phyloP scores from a whole-genome alignment of 2,797 vertebrate species.

The Crocidura indochinensis region DNA sequence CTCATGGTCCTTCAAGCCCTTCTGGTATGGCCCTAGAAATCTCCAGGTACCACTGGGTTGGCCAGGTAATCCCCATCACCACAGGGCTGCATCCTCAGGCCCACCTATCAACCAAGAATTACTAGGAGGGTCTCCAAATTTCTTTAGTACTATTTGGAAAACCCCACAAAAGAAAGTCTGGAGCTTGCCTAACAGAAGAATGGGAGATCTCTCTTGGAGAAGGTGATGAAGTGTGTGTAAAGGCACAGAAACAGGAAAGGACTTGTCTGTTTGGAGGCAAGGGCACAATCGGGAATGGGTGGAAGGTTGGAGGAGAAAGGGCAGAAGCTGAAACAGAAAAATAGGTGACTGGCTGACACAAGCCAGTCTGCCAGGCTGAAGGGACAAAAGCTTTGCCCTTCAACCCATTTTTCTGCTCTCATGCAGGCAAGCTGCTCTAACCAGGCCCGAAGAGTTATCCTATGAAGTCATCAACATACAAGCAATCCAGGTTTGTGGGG shows the following conservation, averaged over 20 bases:
- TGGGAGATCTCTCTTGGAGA: neutral
- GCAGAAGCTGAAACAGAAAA: constrained; percentile 36
- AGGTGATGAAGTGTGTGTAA: neutral
- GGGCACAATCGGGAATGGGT: neutral
- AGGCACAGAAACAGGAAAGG: neutral
- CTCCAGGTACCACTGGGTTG: too few relatives aligned
- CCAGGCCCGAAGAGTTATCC: constrained; percentile 94
- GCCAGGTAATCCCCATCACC: too few relatives aligned
- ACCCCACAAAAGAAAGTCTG: too few relatives aligned
- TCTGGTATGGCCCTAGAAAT: too few relatives aligned
- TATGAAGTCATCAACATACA: constrained; percentile 97
- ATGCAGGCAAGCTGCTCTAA: constrained; percentile 94
- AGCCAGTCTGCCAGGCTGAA: neutral
- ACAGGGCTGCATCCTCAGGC: too few relatives aligned
- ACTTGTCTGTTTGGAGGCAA: constrained; percentile 19
- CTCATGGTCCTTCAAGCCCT: too few relatives aligned
- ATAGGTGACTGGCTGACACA: neutral
- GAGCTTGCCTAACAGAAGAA: constrained; percentile 64
- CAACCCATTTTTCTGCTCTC: constrained; percentile 62
- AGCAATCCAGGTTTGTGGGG: constrained; percentile 94
- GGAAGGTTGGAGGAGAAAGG: neutral
- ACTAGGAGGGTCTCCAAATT: too few relatives aligned
- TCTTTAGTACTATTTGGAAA: too few relatives aligned
- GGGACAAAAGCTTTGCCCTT: constrained; percentile 21
- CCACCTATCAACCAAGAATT: too few relatives aligned